phyloP scores from a whole-genome alignment of 1,140 invertebrate species.

The Bombus impatiens region DNA sequence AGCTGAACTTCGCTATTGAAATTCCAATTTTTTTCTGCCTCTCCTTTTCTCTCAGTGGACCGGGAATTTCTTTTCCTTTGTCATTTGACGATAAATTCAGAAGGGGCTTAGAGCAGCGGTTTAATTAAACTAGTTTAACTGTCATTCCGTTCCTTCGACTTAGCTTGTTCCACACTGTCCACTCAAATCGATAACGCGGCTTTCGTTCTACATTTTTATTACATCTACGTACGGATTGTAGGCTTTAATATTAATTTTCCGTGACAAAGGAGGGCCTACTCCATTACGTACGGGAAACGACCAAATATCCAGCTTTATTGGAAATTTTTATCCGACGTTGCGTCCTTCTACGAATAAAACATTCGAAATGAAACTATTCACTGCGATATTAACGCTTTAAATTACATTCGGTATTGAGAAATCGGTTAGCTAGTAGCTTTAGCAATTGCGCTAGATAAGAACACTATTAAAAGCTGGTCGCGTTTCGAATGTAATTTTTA shows the following conservation, averaged over 20 bases:
- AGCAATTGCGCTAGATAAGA: background rate
- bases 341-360: background rate
- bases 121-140: constrained; percentile 75
- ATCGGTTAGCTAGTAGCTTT: background rate
- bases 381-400: constrained; percentile 2
- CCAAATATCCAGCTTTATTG: constrained; percentile 10
- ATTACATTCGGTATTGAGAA: background rate
- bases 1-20: constrained; percentile 60
- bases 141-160: constrained; percentile 55
- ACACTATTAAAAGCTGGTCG: background rate
- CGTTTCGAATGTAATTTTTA: no score
- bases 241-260: constrained; percentile 55
- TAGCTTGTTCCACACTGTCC: constrained; percentile 31
- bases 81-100: constrained; percentile 70
- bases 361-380: constrained; percentile 6
- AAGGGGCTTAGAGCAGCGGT: constrained; percentile 67
- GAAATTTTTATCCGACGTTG: background rate
- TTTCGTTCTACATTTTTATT: constrained; percentile 46
- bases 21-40: constrained; percentile 47
- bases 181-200: constrained; percentile 50
- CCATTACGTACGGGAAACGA: constrained; percentile 8
- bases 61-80: constrained; percentile 62
- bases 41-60: background rate
- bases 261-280: constrained; percentile 8
- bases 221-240: constrained; percentile 26